Evolutionary conservation across 1,140 invertebrate species (phyloP).

Genomic region (Heliothis virescens): DNA sequence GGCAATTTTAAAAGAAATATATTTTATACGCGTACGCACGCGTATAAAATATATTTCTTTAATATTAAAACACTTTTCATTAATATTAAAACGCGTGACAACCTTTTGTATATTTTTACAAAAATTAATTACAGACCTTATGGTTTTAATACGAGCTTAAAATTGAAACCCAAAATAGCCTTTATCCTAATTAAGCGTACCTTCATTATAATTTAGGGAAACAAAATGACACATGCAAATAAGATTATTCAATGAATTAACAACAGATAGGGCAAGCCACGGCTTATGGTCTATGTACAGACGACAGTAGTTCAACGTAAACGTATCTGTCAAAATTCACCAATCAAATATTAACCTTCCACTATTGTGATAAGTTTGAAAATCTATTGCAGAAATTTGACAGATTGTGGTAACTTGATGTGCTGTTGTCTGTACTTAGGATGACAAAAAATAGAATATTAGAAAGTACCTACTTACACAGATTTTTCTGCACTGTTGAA

Average conservation of each 20-base stretch:
- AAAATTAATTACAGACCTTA: slow-evolving; percentile 29
- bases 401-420: too few species aligned
- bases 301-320: too few species aligned
- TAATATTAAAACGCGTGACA: neutral
- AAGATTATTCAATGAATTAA: slow-evolving; percentile 24
- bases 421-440: too few species aligned
- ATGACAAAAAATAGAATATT: too few species aligned
- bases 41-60: too few species aligned
- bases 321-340: too few species aligned
- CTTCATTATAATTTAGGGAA: slow-evolving; percentile 26
- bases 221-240: slow-evolving; percentile 30
- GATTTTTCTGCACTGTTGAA: too few species aligned
- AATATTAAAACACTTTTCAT: slow-evolving; percentile 20
- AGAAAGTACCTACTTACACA: too few species aligned
- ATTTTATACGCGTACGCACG: neutral
- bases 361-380: too few species aligned
- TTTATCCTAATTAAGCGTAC: slow-evolving; percentile 42
- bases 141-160: slow-evolving; percentile 24
- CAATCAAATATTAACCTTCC: too few species aligned
- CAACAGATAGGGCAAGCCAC: neutral
- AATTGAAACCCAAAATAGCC: slow-evolving; percentile 29
- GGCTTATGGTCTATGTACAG: neutral
- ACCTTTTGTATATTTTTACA: slow-evolving; percentile 32
- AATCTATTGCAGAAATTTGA: too few species aligned
- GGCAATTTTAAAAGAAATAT: too few species aligned